phyloP scores from a whole-genome alignment of 2,888 invertebrate species.

The Lamellibrachia columna region DNA sequence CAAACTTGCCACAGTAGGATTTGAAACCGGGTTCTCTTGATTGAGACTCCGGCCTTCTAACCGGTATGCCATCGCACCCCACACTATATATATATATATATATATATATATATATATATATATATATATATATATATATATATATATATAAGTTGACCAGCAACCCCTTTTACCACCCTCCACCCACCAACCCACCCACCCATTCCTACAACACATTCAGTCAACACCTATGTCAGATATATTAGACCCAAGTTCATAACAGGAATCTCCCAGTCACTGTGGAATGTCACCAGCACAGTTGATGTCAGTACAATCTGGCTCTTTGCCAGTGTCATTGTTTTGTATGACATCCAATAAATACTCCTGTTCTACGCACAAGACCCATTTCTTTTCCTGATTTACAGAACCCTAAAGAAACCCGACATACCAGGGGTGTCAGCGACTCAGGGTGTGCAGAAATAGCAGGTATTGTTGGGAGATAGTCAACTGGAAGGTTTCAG shows the following conservation, averaged over 20 bases:
- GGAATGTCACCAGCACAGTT: background rate
- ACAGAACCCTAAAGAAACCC: slow-evolving; percentile 6
- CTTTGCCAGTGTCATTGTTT: background rate
- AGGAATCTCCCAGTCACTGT: background rate
- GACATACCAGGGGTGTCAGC: background rate
- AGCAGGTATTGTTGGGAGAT: background rate
- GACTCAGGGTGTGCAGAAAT: background rate
- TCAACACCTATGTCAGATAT: background rate
- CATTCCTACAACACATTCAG: background rate
- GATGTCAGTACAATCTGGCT: background rate
- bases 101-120: background rate
- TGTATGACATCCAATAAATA: background rate
- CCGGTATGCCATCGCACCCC: too few species aligned
- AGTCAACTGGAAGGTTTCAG: background rate
- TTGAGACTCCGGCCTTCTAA: too few species aligned
- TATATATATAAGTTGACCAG: background rate
- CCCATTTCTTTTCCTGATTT: background rate
- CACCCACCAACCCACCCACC: background rate
- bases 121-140: background rate
- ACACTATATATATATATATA: background rate
- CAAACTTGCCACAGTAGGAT: too few species aligned
- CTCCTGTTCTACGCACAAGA: background rate
- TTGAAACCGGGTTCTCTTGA: too few species aligned
- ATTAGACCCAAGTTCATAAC: background rate
- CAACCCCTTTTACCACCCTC: background rate